Evolutionary conservation across 92 coral and sea anemone species (phyloP), one percentile per base, ranked within the genome.

Genomic region (Phymanthus crucifer): DNA sequence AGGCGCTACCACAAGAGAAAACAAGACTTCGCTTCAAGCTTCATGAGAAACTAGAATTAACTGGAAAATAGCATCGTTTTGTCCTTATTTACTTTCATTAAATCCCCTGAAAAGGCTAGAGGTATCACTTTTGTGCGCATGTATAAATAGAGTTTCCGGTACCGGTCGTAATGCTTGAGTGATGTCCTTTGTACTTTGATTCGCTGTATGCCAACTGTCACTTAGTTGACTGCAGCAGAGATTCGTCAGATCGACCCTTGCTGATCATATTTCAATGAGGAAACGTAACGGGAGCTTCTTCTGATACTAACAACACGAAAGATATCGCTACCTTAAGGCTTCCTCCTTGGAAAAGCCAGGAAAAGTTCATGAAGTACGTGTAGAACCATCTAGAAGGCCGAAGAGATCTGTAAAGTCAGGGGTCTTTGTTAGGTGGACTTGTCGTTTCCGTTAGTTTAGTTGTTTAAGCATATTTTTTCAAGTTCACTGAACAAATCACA

Each of bases 201-300:
- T 77, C 65, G 58, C 50, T 56, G 36, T 64, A 29, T 77, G 81
- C 68, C 81, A 77, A 64, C 50, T 40, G 58, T 77, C 81, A 64
- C 37, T 64, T 50, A 38, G 4, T 71, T 35, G 57, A 35, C 48
- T 36, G 68, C 68, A 11, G 17, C 33, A 61, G 68, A 34, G 68
- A 61, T 8, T 61, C 68, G 11, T 61, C 17, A 61, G 29, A 61
- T 61, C 68, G 19, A 2, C 13, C 34, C 34, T 13, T 17, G 68
- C 26, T 61, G 68, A 61, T 61, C 68, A 61, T 6, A 18, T 61
- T 61, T 61, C 68, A 61, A 61, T 61, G 35, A 61, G 68, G 68
- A 61, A 61, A 61, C 68, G 68, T 58, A 58, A 58, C 66, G 66
- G 45, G 66, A 58, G 29, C 21, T 17, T n/a, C 11, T 24, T 26